Conservation (phyloP, 2,888 invertebrate species). For the Diarsia brunnea region DNA sequence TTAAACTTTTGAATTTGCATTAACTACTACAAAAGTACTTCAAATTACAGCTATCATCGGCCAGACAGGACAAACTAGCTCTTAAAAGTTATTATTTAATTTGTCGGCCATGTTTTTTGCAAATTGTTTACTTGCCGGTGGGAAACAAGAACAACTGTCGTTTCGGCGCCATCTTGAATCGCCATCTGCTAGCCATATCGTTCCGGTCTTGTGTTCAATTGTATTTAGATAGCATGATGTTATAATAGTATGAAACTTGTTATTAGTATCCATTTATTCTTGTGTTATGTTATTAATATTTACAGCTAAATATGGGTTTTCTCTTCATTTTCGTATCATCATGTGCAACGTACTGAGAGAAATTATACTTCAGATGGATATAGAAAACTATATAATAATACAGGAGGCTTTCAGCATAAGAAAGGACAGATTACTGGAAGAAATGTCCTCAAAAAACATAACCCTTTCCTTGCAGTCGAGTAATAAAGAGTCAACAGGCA, state of each 20-base stretch:
- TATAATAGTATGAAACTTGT: slow-evolving; percentile 29
- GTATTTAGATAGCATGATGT: slow-evolving; percentile 34
- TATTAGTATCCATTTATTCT: slow-evolving; percentile 35
- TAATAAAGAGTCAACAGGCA: background rate
- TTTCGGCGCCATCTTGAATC: slow-evolving; percentile 56
- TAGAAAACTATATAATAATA: background rate
- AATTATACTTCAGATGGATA: background rate
- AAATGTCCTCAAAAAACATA: background rate
- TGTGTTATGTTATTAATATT: slow-evolving; percentile 4
- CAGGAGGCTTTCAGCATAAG: background rate
- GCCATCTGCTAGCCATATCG: slow-evolving; percentile 59
- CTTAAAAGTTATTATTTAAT: slow-evolving; percentile 49
- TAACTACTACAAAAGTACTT: slow-evolving; percentile 38
- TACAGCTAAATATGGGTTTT: slow-evolving; percentile 8
- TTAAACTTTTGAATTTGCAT: slow-evolving; percentile 32
- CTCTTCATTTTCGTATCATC: background rate
- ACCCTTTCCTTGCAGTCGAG: too few species aligned
- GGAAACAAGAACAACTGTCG: slow-evolving; percentile 54
- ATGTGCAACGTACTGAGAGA: background rate
- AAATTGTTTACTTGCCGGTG: slow-evolving; percentile 31
- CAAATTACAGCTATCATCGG: slow-evolving; percentile 43
- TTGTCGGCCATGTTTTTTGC: slow-evolving; percentile 48
- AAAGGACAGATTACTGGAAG: background rate
- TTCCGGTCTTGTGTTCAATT: slow-evolving; percentile 44
- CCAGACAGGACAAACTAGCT: slow-evolving; percentile 22